Conservation (phyloP, 2,888 invertebrate species). For the Timema podura region DNA sequence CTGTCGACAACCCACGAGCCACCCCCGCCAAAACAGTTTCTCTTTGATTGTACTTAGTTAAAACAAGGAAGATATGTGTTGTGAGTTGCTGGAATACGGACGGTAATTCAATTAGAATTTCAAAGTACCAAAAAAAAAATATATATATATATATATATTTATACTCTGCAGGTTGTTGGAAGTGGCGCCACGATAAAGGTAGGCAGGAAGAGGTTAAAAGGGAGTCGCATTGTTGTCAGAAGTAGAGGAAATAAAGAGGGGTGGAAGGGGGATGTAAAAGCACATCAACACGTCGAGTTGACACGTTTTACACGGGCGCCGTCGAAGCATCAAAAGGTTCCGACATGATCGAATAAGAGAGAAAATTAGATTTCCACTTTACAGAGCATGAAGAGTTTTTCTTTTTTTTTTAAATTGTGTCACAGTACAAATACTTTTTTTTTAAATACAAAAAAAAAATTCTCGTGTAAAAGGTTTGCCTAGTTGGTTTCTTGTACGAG, state of each 20-base stretch:
- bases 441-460: not conserved
- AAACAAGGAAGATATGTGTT: not conserved
- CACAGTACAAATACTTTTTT: conserved; percentile 7
- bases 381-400: not conserved
- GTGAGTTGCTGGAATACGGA: not conserved
- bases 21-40: not conserved
- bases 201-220: not conserved
- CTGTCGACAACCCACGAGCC: not conserved
- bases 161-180: not conserved
- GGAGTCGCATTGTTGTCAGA: conserved; percentile 6
- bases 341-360: conserved; percentile 13
- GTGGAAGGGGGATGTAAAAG: conserved; percentile 1
- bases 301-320: conserved; percentile 7
- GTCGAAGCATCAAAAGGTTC: conserved; percentile 16
- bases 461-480: not conserved
- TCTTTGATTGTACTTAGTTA: not conserved
- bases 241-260: not conserved
- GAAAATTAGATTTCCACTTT: conserved; percentile 15
- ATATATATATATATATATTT: not conserved
- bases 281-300: conserved; percentile 15
- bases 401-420: conserved; percentile 12
- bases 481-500: too few relatives aligned
- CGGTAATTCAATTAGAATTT: conserved; percentile 7
- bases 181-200: not conserved
- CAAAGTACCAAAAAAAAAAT: conserved; percentile 14